phyloP scores from a whole-genome alignment of 2,113 vertebrate species.

The Rana temporaria region DNA sequence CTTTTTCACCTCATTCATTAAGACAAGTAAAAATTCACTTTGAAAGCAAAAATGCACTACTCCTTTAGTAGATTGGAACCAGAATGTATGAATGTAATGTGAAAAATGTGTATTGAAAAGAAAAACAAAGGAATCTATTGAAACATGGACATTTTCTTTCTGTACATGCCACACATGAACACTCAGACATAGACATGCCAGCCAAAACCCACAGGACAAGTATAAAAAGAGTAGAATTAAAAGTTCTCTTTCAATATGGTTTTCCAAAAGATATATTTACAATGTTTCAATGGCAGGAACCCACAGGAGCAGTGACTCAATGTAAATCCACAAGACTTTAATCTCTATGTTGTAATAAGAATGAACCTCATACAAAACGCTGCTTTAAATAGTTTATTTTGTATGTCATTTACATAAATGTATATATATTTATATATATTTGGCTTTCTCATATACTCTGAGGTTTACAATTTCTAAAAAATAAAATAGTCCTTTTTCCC shows the following conservation, averaged over 20 bases:
- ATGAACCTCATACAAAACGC: constrained; percentile 23
- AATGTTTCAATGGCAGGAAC: not conserved
- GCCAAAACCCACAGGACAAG: constrained; percentile 27
- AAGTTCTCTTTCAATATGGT: constrained; percentile 2
- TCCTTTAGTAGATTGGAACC: too few species aligned
- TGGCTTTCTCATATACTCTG: constrained; percentile 76
- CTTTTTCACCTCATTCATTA: too few species aligned
- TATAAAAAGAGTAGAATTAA: constrained; percentile 34
- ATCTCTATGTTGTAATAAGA: constrained; percentile 5
- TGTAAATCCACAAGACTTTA: constrained; percentile 25
- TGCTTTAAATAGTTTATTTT: constrained; percentile 91
- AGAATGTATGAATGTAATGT: too few species aligned
- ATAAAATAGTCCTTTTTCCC: constrained; percentile 92
- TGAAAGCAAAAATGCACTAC: too few species aligned
- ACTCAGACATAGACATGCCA: constrained; percentile 22
- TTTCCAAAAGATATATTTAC: constrained; percentile 20
- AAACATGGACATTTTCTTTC: not conserved
- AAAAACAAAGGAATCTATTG: not conserved
- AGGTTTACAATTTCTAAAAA: constrained; percentile 94
- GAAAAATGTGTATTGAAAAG: too few species aligned
- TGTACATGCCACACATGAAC: constrained; percentile 19
- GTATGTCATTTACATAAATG: constrained; percentile 90
- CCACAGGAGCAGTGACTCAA: not conserved
- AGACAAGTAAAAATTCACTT: too few species aligned
- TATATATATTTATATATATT: constrained; percentile 82